These are phyloP conservation scores for Noctilio leporinus DNA, from an alignment of 2,113 vertebrate genomes.

Conservation along the genomic window DNA sequence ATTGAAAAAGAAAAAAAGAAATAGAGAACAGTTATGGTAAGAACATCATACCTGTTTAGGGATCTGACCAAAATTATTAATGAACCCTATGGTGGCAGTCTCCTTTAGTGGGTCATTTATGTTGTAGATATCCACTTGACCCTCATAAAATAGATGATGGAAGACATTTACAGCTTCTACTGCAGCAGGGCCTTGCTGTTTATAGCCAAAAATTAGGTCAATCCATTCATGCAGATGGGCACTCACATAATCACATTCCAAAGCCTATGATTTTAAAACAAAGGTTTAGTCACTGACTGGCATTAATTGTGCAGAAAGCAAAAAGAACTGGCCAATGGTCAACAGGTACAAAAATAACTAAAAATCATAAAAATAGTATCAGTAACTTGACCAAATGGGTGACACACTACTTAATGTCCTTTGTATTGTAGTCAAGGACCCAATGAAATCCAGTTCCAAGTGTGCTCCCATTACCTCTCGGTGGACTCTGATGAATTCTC, in stretches of 20 bases:
- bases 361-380: neutral
- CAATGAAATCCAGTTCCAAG: neutral
- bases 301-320: neutral
- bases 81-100: conserved; percentile 98
- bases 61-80: conserved; percentile 99
- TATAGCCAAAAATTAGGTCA: conserved; percentile 97
- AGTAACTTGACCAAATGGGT: neutral
- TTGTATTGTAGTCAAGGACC: neutral
- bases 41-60: conserved; percentile 91
- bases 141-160: conserved; percentile 99
- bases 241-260: conserved; percentile 98
- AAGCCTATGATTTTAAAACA: conserved; percentile 82
- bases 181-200: conserved; percentile 96
- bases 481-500: conserved; percentile 98
- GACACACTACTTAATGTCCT: neutral
- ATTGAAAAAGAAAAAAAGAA: neutral
- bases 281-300: accelerated
- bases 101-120: conserved; percentile 99
- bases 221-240: conserved; percentile 99
- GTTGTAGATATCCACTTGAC: conserved; percentile 99
- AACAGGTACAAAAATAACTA: neutral
- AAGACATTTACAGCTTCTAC: conserved; percentile 98
- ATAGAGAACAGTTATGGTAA: neutral
- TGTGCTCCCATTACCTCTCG: conserved; percentile 83
- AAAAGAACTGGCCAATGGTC: neutral